Percentiles rank a stretch among this genome's conserved stretches.
Conservation (phyloP, 1,140 invertebrate genomes). For the Eufriesea mexicana region DNA sequence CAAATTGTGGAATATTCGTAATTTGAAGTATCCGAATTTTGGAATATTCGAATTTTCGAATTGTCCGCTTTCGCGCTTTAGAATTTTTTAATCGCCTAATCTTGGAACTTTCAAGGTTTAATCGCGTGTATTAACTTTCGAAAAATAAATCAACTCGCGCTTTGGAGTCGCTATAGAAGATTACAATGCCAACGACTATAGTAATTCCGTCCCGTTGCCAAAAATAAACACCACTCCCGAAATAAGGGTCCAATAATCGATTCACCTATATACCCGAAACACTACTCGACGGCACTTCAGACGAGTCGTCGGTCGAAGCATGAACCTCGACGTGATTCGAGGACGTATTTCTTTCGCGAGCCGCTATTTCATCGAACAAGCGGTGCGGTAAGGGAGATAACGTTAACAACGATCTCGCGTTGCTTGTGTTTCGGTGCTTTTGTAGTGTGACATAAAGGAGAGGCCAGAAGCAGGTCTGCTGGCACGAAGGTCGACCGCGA, state of each 20-base stretch:
- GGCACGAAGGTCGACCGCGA: slow-evolving; percentile 17
- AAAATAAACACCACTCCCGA: neutral
- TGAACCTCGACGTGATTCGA: neutral
- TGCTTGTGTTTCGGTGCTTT: slow-evolving; percentile 32
- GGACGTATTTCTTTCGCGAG: slow-evolving; percentile 3
- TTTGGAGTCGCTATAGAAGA: neutral
- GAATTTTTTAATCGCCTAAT: fast-evolving
- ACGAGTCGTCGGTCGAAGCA: neutral
- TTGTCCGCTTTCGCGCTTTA: neutral
- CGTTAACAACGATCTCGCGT: slow-evolving; percentile 2
- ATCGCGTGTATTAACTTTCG: too few species aligned
- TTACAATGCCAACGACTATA: neutral
- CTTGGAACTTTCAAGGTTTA: neutral
- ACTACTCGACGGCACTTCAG: neutral
- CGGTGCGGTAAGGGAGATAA: slow-evolving; percentile 22
- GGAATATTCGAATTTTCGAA: neutral
- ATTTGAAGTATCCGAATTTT: neutral
- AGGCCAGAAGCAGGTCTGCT: neutral
- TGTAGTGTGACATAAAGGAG: slow-evolving; percentile 20
- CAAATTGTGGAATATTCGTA: neutral
- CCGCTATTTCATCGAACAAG: neutral
- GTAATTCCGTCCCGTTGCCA: neutral
- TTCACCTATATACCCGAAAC: neutral
- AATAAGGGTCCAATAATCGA: neutral
- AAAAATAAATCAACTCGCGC: too few species aligned